Conservation (phyloP, 1,140 invertebrate genomes). For the Galleria mellonella region DNA sequence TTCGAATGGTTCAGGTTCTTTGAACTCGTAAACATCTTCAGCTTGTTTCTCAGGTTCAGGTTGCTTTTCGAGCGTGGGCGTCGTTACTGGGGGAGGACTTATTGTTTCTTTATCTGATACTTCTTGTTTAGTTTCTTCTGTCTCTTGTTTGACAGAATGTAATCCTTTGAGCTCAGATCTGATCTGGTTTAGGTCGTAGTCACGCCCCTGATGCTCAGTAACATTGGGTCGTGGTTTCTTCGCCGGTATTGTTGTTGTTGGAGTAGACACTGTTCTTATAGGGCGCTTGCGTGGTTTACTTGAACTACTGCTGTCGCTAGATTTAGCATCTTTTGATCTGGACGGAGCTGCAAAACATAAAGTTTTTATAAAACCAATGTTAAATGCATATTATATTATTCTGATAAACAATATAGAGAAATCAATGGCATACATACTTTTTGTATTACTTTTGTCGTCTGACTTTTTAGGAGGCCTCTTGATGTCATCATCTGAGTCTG, state of each 20-base stretch:
- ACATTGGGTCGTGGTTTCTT: slow-evolving; percentile 40
- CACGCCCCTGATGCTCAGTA: slow-evolving; percentile 64
- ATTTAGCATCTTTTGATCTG: slow-evolving; percentile 52
- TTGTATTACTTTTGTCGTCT: slow-evolving; percentile 49
- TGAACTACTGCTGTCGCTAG: slow-evolving; percentile 53
- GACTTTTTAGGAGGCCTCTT: slow-evolving; percentile 55
- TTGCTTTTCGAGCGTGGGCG: slow-evolving; percentile 31
- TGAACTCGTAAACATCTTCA: slow-evolving; percentile 91
- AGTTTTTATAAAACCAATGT: background rate
- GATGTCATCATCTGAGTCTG: slow-evolving; percentile 73
- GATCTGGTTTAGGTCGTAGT: slow-evolving; percentile 89
- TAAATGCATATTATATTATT: background rate
- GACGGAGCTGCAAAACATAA: slow-evolving; percentile 33
- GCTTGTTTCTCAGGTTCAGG: slow-evolving; percentile 64
- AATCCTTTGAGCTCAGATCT: slow-evolving; percentile 88
- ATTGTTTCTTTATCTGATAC: slow-evolving; percentile 43
- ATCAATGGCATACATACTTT: slow-evolving; percentile 33
- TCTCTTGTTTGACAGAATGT: slow-evolving; percentile 64
- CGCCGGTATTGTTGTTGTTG: slow-evolving; percentile 28
- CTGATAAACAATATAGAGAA: background rate
- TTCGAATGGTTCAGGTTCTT: slow-evolving; percentile 91
- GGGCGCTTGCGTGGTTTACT: slow-evolving; percentile 59
- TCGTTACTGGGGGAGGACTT: slow-evolving; percentile 17
- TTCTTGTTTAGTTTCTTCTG: slow-evolving; percentile 63
- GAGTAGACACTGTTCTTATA: slow-evolving; percentile 39